Conservation (phyloP, 2,113 vertebrate genomes). For the Fukomys damarensis region DNA sequence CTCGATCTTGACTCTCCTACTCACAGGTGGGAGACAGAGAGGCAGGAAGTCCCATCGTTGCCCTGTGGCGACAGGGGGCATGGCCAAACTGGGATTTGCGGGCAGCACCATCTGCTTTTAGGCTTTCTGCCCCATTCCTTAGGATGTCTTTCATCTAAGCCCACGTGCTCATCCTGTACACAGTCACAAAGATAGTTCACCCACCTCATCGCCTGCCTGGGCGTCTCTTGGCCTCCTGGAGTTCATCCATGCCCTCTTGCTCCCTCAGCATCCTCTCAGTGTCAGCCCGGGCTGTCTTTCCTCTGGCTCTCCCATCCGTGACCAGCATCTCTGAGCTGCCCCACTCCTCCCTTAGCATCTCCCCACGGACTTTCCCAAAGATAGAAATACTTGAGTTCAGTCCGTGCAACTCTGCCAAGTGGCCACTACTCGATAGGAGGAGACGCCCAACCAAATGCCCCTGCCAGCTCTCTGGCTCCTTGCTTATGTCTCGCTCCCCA, state of each 20-base stretch:
- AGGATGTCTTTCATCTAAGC: too few species aligned
- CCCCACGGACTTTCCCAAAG: not conserved
- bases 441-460: not conserved
- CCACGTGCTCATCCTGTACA: rapidly evolving
- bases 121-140: rapidly evolving
- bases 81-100: not conserved
- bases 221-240: rapidly evolving
- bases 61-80: rapidly evolving
- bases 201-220: rapidly evolving
- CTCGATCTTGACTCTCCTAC: rapidly evolving
- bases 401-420: not conserved
- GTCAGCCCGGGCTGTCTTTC: too few species aligned
- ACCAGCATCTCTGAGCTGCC: rapidly evolving
- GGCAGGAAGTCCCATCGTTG: rapidly evolving
- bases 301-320: rapidly evolving
- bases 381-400: too few species aligned
- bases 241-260: rapidly evolving
- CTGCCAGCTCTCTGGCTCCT: not conserved
- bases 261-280: rapidly evolving
- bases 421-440: not conserved
- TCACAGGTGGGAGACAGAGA: not conserved
- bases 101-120: not conserved
- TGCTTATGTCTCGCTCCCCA: rapidly evolving
- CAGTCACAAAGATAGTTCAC: too few species aligned
- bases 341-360: rapidly evolving